Conservation (phyloP, 2,888 invertebrate species). For the Oligia latruncula region DNA sequence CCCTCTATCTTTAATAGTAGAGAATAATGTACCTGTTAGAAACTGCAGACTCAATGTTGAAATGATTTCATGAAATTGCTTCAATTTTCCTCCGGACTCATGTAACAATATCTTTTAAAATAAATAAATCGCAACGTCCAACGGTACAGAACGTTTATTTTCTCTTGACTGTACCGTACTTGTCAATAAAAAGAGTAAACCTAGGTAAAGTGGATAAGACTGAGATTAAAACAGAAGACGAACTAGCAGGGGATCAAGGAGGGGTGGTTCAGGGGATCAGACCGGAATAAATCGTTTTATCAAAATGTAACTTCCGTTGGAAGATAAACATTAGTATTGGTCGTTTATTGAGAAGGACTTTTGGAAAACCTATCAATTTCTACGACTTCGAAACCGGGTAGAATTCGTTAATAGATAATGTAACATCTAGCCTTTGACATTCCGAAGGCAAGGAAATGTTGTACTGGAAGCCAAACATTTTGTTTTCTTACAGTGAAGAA, state of each 20-base stretch:
- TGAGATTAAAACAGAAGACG: no score
- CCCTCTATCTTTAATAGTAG: neutral
- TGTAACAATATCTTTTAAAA: constrained; percentile 2
- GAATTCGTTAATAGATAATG: constrained; percentile 25
- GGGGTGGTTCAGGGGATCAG: no score
- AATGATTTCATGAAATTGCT: constrained; percentile 6
- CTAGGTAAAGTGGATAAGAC: no score
- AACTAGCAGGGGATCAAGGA: no score
- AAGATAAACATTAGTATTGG: constrained; percentile 1
- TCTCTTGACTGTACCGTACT: no score
- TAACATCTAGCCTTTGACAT: constrained; percentile 17
- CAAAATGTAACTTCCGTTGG: neutral
- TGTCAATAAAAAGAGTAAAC: no score
- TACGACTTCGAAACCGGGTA: neutral
- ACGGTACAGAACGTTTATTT: neutral
- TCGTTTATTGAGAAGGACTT: constrained; percentile 1
- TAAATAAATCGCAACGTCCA: constrained; percentile 2
- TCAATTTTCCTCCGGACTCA: neutral
- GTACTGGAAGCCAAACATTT: neutral
- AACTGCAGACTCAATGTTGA: neutral
- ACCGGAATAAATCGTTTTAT: neutral
- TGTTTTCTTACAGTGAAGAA: neutral
- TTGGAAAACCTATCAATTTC: constrained; percentile 22
- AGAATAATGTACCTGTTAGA: neutral
- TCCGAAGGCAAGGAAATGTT: constrained; percentile 4